phyloP scores from a whole-genome alignment of 2,797 vertebrate species.

The Pampus argenteus region DNA sequence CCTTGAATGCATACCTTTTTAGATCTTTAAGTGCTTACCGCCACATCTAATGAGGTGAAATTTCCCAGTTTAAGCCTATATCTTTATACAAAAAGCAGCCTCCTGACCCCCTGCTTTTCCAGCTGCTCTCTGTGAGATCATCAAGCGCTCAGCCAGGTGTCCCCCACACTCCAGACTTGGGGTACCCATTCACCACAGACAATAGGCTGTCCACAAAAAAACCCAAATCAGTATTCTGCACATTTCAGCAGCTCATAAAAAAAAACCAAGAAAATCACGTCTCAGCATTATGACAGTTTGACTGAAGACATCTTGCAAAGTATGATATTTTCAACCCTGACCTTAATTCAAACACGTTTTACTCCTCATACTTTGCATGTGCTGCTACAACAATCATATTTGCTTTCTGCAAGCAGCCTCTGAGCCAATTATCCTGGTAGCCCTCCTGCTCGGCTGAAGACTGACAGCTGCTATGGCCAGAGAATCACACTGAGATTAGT shows the following conservation, averaged over 20 bases:
- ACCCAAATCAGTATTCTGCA: conserved; percentile 63
- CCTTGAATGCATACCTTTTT: neutral
- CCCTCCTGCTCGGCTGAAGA: conserved; percentile 18
- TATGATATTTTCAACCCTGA: neutral
- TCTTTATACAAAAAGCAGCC: conserved; percentile 37
- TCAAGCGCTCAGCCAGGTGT: conserved; percentile 77
- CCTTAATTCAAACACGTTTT: neutral
- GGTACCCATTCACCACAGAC: conserved; percentile 70
- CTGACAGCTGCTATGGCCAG: conserved; percentile 64
- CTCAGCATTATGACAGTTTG: neutral
- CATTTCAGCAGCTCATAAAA: conserved; percentile 37
- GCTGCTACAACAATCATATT: neutral
- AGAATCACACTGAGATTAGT: conserved; percentile 16
- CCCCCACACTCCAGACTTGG: conserved; percentile 54
- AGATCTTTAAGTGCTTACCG: neutral
- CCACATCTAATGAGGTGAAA: neutral
- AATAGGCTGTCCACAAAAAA: conserved; percentile 59
- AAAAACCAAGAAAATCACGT: conserved; percentile 28
- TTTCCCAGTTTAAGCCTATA: conserved; percentile 7
- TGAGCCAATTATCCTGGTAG: conserved; percentile 42
- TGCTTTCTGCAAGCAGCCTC: conserved; percentile 5
- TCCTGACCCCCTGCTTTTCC: conserved; percentile 57
- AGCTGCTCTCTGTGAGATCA: conserved; percentile 79
- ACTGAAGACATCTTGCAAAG: neutral
- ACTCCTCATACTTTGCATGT: neutral